Evolutionary conservation across 1,140 invertebrate species (phyloP).

Genomic region (Euwallacea fornicatus): DNA sequence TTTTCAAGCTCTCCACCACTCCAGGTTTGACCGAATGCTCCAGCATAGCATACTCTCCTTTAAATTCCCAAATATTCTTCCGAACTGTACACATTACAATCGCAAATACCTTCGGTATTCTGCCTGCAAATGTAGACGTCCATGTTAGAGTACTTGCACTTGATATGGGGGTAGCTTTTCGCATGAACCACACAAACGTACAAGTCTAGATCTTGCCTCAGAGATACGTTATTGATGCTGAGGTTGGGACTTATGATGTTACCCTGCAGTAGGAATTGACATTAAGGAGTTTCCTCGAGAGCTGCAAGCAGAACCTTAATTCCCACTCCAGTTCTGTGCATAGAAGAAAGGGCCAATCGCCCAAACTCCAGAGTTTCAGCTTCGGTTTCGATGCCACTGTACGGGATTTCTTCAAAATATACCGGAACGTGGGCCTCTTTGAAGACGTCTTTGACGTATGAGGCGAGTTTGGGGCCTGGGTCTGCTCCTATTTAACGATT

Average conservation of each 20-base stretch:
- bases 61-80: background rate
- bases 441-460: constrained; percentile 59
- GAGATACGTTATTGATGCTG: constrained; percentile 35
- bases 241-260: constrained; percentile 30
- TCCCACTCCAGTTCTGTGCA: constrained; percentile 67
- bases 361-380: constrained; percentile 57
- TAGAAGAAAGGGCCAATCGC: constrained; percentile 63
- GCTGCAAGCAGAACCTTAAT: constrained; percentile 57
- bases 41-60: constrained; percentile 62
- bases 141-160: constrained; percentile 62
- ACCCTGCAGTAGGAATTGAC: constrained; percentile 16
- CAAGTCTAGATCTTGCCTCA: constrained; percentile 60
- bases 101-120: constrained; percentile 58
- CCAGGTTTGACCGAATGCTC: constrained; percentile 70
- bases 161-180: constrained; percentile 63
- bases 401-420: constrained; percentile 61
- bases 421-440: constrained; percentile 63
- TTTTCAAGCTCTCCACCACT: constrained; percentile 83
- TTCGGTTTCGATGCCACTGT: constrained; percentile 48
- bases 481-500: constrained; percentile 46
- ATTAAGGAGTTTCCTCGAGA: too few relatives aligned
- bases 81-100: background rate
- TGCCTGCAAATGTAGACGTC: constrained; percentile 71
- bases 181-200: constrained; percentile 70
- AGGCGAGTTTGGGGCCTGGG: constrained; percentile 64